phyloP scores from a whole-genome alignment of 2,888 invertebrate species.

The Drosophila engyochracea region DNA sequence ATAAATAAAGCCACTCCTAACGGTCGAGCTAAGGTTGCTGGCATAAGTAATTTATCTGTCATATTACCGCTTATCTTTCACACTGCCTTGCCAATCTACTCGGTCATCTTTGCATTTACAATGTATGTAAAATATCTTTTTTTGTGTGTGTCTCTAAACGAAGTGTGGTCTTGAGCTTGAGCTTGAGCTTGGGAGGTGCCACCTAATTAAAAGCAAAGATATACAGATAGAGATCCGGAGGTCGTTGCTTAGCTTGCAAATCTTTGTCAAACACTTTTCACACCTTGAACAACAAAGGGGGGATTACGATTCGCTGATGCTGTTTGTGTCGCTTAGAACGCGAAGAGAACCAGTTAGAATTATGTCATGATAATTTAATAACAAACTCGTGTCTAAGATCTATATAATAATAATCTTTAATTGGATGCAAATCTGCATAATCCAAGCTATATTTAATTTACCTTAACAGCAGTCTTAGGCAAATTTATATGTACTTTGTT shows the following conservation, averaged over 20 bases:
- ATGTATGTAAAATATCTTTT: conserved; percentile 7
- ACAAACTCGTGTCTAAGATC: background rate
- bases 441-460: background rate
- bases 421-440: conserved; percentile 1
- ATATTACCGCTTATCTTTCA: conserved; percentile 70
- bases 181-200: conserved; percentile 33
- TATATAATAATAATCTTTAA: conserved; percentile 2
- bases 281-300: conserved; percentile 16
- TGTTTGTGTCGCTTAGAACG: background rate
- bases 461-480: background rate
- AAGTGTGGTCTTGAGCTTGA: conserved; percentile 5
- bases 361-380: background rate
- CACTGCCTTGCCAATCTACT: conserved; percentile 53
- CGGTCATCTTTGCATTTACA: conserved; percentile 26
- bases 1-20: conserved; percentile 65
- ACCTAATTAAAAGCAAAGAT: conserved; percentile 61
- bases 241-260: conserved; percentile 16
- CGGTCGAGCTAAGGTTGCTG: conserved; percentile 43
- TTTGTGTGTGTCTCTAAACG: background rate
- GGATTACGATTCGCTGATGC: conserved; percentile 1
- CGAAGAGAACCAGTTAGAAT: background rate
- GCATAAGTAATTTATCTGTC: conserved; percentile 38
- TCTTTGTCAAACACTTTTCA: conserved; percentile 16
- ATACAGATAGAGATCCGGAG: conserved; percentile 10
- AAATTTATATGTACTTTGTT: conserved; percentile 2